Evolutionary conservation across 1,140 invertebrate genomes (phyloP).

Genomic region (Temnothorax longispinosus): DNA sequence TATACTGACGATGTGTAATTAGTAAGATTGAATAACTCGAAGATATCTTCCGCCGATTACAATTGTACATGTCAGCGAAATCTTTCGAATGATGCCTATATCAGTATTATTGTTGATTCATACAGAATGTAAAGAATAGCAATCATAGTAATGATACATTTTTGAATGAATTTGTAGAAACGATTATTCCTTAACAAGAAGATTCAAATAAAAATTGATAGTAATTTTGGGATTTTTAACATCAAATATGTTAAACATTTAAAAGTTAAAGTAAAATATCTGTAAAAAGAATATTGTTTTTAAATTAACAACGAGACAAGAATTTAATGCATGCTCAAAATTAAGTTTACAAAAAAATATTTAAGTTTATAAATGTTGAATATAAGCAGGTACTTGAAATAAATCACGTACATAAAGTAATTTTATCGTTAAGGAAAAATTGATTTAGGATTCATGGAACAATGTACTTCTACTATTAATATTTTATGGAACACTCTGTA

Average conservation of each 20-base stretch:
- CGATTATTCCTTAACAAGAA: constrained; percentile 7
- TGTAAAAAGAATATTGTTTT: background rate
- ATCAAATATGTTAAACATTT: background rate
- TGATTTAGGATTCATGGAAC: background rate
- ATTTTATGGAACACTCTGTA: background rate
- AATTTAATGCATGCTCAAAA: background rate
- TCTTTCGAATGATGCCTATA: constrained; percentile 69
- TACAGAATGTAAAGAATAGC: constrained; percentile 9
- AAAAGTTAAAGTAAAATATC: background rate
- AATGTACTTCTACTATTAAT: constrained; percentile 27
- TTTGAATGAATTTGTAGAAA: constrained; percentile 20
- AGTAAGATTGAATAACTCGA: background rate
- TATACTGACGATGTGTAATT: background rate
- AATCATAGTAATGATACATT: constrained; percentile 12
- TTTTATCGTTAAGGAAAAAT: constrained; percentile 7
- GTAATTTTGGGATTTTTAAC: background rate
- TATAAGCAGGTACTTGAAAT: background rate
- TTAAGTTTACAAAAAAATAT: background rate
- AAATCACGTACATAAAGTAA: background rate
- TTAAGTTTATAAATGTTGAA: background rate
- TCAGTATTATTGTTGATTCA: constrained; percentile 73
- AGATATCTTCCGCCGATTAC: background rate
- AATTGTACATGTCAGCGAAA: constrained; percentile 18
- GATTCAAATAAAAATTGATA: background rate
- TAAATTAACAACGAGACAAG: background rate